Evolutionary conservation across 2,113 vertebrate species (phyloP).

Genomic region (Odontesthes bonariensis): DNA sequence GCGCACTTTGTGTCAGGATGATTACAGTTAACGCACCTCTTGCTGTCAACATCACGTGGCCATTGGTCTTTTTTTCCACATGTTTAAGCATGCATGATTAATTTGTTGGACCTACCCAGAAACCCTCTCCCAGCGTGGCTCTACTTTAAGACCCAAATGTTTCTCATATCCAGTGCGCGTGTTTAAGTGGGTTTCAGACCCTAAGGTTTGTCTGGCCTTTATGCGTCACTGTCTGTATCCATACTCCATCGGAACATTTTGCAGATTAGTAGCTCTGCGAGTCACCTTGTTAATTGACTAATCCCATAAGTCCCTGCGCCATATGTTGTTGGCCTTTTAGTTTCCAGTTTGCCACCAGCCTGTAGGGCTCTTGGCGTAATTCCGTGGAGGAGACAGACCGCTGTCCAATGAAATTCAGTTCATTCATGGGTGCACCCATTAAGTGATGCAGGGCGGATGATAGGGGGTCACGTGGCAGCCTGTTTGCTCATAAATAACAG

Average conservation of each 20-base stretch:
- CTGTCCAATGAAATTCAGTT: slow-evolving; percentile 17
- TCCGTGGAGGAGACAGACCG: slow-evolving; percentile 29
- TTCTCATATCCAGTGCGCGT: slow-evolving; percentile 11
- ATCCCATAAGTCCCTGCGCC: slow-evolving; percentile 87
- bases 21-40: slow-evolving; percentile 34
- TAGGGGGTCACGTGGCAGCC: slow-evolving; percentile 27
- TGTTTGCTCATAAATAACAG: neutral
- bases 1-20: slow-evolving; percentile 37
- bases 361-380: slow-evolving; percentile 36
- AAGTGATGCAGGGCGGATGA: neutral
- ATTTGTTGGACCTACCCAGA: neutral
- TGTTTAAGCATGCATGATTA: neutral
- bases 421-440: slow-evolving; percentile 38
- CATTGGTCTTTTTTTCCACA: neutral
- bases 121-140: neutral
- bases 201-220: slow-evolving; percentile 20
- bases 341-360: slow-evolving; percentile 60
- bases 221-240: slow-evolving; percentile 41
- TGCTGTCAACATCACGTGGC: slow-evolving; percentile 19
- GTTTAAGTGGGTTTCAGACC: slow-evolving; percentile 51
- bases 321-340: slow-evolving; percentile 86
- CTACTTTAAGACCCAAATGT: slow-evolving; percentile 32
- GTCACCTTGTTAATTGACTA: slow-evolving; percentile 85
- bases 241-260: slow-evolving; percentile 62
- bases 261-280: slow-evolving; percentile 78